Percentiles rank a stretch among this genome's conserved stretches.
phyloP scores from a whole-genome alignment of 2,888 invertebrate genomes.

The Philonicus albiceps region DNA sequence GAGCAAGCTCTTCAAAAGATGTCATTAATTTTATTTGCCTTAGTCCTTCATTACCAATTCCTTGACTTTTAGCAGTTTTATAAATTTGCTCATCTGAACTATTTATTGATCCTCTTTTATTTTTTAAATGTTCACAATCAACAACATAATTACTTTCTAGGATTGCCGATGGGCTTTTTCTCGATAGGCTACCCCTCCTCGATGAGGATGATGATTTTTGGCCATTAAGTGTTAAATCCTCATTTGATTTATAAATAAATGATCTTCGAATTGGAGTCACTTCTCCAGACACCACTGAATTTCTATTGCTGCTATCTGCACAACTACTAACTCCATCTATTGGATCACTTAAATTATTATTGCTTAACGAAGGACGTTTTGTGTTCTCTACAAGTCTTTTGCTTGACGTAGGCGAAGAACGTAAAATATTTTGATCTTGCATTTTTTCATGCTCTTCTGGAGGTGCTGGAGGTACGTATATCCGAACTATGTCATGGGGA shows the following conservation, averaged over 20 bases:
- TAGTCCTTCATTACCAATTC: background rate
- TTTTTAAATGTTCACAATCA: conserved; percentile 50
- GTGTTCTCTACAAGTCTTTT: conserved; percentile 31
- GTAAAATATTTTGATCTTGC: background rate
- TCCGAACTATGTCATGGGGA: conserved; percentile 51
- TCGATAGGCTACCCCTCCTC: conserved; percentile 50
- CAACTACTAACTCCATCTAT: background rate
- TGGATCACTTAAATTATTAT: conserved; percentile 29
- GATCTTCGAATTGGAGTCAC: conserved; percentile 45
- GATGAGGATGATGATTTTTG: conserved; percentile 50
- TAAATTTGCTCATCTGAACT: conserved; percentile 41
- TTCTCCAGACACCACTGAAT: conserved; percentile 48
- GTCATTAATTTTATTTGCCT: conserved; percentile 49
- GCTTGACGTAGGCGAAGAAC: conserved; percentile 9
- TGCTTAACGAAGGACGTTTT: conserved; percentile 25
- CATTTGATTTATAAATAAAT: conserved; percentile 47
- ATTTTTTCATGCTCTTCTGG: conserved; percentile 42
- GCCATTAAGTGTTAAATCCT: conserved; percentile 45
- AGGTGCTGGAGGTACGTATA: conserved; percentile 51
- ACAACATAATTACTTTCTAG: conserved; percentile 38
- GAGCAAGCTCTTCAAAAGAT: conserved; percentile 51
- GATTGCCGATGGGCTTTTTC: conserved; percentile 49
- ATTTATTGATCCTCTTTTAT: conserved; percentile 38
- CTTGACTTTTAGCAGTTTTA: conserved; percentile 24
- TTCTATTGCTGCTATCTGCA: conserved; percentile 45